Conservation (phyloP, 2,113 vertebrate species). For the Pitta sordida region DNA sequence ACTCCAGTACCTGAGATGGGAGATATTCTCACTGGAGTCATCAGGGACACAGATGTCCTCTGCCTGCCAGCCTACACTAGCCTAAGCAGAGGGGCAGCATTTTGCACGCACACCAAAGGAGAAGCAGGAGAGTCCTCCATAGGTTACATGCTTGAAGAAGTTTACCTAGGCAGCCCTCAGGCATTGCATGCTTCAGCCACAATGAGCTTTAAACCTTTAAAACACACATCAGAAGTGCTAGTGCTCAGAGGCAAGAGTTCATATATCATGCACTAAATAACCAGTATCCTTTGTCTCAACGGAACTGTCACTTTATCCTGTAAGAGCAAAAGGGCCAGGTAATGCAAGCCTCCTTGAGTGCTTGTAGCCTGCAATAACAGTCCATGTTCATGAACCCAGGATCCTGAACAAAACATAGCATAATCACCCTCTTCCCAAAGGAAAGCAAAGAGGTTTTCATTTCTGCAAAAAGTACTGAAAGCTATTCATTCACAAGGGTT, state of each 20-base stretch:
- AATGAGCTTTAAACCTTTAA: neutral
- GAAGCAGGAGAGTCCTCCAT: neutral
- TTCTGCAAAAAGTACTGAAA: neutral
- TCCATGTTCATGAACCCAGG: neutral
- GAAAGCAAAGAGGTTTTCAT: neutral
- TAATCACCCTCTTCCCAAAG: neutral
- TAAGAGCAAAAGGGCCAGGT: neutral
- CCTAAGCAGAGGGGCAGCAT: neutral
- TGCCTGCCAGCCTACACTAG: neutral
- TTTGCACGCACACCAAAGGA: rapidly evolving
- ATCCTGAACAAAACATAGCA: neutral
- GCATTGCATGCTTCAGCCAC: neutral
- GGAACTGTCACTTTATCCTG: neutral
- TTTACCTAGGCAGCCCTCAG: neutral
- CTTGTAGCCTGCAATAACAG: neutral
- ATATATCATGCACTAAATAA: neutral
- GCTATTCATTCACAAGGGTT: neutral
- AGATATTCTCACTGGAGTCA: neutral
- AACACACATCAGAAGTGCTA: neutral
- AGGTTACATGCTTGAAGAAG: neutral
- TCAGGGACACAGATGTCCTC: neutral
- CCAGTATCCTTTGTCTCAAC: neutral
- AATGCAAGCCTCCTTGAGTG: neutral
- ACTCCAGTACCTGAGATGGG: neutral
- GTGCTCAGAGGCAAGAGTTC: neutral